Conservation (phyloP, 2,113 vertebrate genomes). For the Synodontis membranacea region DNA sequence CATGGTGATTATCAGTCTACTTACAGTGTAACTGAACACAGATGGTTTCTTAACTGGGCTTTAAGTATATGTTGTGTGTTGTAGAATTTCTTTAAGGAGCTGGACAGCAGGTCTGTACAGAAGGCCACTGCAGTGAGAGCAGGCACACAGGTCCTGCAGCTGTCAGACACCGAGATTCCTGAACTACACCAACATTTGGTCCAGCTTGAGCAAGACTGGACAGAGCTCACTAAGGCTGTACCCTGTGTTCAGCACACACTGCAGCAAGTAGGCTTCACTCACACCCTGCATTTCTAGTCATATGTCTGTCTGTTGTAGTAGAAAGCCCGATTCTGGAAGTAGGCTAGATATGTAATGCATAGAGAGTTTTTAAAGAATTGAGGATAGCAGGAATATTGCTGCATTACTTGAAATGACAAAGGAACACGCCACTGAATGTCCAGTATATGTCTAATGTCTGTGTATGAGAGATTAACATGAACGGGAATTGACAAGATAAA, state of each 20-base stretch:
- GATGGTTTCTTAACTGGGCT: neutral
- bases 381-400: neutral
- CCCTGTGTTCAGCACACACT: slow-evolving; percentile 79
- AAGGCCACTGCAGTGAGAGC: slow-evolving; percentile 73
- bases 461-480: neutral
- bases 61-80: neutral
- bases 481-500: neutral
- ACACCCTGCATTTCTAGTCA: neutral
- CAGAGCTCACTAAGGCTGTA: slow-evolving; percentile 73
- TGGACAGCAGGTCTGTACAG: slow-evolving; percentile 75
- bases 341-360: neutral
- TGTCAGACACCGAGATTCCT: slow-evolving; percentile 76
- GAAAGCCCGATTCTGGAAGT: neutral
- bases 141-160: slow-evolving; percentile 76
- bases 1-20: slow-evolving; percentile 72
- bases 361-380: neutral
- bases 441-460: no score
- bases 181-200: slow-evolving; percentile 71
- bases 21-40: neutral
- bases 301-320: neutral
- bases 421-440: neutral
- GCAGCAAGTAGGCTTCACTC: slow-evolving; percentile 75
- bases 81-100: slow-evolving; percentile 83
- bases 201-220: slow-evolving; percentile 82
- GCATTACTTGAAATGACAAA: neutral